Evolutionary conservation across 2,888 invertebrate genomes (phyloP).

Genomic region (Drosophila longiperda): DNA sequence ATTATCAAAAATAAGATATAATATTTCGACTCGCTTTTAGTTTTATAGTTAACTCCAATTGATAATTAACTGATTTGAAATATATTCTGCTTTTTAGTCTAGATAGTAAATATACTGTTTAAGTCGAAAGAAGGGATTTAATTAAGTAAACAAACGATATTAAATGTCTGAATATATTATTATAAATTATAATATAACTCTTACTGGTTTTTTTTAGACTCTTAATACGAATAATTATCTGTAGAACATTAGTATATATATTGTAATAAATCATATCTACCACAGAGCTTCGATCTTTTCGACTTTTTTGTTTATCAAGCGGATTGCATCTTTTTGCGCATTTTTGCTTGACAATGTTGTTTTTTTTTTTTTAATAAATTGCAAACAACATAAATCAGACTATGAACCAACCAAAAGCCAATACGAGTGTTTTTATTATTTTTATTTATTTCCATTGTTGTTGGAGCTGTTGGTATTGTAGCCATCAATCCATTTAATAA

Average conservation of each 20-base stretch:
- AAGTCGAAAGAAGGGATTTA: not conserved
- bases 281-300: constrained; percentile 1
- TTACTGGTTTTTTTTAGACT: not conserved
- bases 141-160: not conserved
- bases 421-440: constrained; percentile 44
- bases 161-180: not conserved
- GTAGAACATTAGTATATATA: not conserved
- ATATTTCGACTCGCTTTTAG: not conserved
- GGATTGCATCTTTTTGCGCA: constrained; percentile 34
- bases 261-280: not conserved
- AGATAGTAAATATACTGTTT: not conserved
- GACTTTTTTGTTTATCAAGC: constrained; percentile 34
- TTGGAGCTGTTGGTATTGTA: constrained; percentile 10
- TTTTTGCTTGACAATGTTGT: constrained; percentile 26
- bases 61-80: not conserved
- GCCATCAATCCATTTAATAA: constrained; percentile 80
- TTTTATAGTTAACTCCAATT: not conserved
- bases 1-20: not conserved
- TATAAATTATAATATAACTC: not conserved
- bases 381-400: constrained; percentile 71
- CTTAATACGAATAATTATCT: not conserved
- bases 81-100: not conserved
- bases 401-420: constrained; percentile 45
- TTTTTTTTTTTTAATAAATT: constrained; percentile 60
- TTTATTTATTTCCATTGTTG: constrained; percentile 15